A percentile compares a stretch with the other conserved stretches of the same genome.
phyloP scores from a whole-genome alignment of 2,888 invertebrate species.

The Neelides folsomi region DNA sequence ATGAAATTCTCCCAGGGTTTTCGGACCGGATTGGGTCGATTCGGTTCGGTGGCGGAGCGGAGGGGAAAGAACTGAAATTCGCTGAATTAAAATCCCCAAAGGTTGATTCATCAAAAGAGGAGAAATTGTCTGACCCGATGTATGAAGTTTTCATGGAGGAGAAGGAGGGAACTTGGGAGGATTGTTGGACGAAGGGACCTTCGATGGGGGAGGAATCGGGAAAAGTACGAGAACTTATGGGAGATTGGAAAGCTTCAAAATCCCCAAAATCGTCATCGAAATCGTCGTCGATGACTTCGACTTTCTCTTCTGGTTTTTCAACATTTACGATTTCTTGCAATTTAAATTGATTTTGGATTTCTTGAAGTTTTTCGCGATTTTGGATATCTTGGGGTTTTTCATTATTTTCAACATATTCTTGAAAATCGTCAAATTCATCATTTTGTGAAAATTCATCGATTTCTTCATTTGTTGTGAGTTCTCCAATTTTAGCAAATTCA shows the following conservation, averaged over 20 bases:
- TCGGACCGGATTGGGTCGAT: too few relatives aligned
- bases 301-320: not conserved
- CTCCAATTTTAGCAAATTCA: not conserved
- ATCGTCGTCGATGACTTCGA: too few relatives aligned
- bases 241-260: constrained; percentile 17
- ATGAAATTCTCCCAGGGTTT: not conserved
- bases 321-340: not conserved
- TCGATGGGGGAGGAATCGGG: not conserved
- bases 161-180: not conserved
- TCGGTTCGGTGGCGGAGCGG: not conserved
- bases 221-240: not conserved
- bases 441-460: constrained; percentile 2
- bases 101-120: not conserved
- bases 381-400: not conserved
- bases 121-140: not conserved
- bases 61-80: not conserved
- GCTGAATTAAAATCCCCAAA: too few relatives aligned
- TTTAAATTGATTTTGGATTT: not conserved
- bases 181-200: not conserved
- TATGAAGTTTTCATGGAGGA: too few relatives aligned
- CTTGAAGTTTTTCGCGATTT: not conserved
- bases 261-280: constrained; percentile 6
- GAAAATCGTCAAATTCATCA: constrained; percentile 21
- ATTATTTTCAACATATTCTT: not conserved
- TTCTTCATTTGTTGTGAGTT: not conserved